Percentiles rank a stretch among this genome's conserved stretches.
Conservation (phyloP, 2,888 invertebrate species). For the Drosophila eohydei region DNA sequence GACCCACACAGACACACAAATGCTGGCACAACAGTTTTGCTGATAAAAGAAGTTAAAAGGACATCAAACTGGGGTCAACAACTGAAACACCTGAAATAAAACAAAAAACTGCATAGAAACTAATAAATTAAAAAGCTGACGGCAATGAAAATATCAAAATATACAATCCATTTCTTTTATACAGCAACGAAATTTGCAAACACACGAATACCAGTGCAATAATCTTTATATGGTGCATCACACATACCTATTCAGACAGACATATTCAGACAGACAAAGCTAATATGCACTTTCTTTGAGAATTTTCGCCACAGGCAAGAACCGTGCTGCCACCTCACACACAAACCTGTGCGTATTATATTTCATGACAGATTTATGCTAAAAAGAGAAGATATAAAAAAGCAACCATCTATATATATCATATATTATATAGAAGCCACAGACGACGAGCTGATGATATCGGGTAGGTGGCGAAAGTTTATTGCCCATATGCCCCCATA, state of each 20-base stretch:
- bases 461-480: constrained; percentile 67
- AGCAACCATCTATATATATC: not conserved
- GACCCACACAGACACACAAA: not conserved
- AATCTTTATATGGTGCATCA: constrained; percentile 35
- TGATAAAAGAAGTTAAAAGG: constrained; percentile 48
- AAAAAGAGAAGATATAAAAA: constrained; percentile 18
- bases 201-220: constrained; percentile 16
- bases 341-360: constrained; percentile 29
- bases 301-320: constrained; percentile 32
- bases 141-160: constrained; percentile 16
- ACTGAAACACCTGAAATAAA: constrained; percentile 8
- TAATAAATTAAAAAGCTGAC: constrained; percentile 50
- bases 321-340: not conserved
- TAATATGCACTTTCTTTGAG: constrained; percentile 67
- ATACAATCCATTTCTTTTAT: constrained; percentile 22
- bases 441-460: constrained; percentile 51
- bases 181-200: constrained; percentile 29
- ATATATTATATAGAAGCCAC: constrained; percentile 52
- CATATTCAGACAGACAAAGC: constrained; percentile 40
- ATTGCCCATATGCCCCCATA: constrained; percentile 34
- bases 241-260: not conserved
- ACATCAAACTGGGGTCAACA: constrained; percentile 10
- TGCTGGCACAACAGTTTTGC: constrained; percentile 26
- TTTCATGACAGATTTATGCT: constrained; percentile 73
- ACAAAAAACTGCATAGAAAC: constrained; percentile 32